Percentiles rank a stretch among this genome's conserved stretches.
These are phyloP conservation scores for Sander vitreus DNA, from an alignment of 2,113 vertebrate genomes.

Conservation along the genomic window DNA sequence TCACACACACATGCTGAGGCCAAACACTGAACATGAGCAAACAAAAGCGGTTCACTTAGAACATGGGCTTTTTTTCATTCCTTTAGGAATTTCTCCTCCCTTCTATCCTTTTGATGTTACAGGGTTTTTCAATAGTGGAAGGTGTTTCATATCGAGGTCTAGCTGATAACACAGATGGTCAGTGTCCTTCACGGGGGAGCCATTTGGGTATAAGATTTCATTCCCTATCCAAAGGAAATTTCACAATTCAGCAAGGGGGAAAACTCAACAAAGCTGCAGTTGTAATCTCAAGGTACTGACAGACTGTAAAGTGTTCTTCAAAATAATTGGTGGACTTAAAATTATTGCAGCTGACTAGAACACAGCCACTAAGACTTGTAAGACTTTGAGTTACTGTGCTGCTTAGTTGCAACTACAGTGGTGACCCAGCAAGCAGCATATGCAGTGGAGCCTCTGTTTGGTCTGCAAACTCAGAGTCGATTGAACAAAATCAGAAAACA, in stretches of 20 bases:
- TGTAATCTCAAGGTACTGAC: conserved; percentile 73
- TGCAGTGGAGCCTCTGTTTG: conserved; percentile 8
- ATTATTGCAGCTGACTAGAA: conserved; percentile 58
- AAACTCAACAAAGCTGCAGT: conserved; percentile 40
- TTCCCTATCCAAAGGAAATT: conserved; percentile 59
- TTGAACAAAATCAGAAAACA: conserved; percentile 55
- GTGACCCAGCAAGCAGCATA: conserved; percentile 6
- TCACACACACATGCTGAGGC: conserved; percentile 4
- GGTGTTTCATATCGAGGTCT: conserved; percentile 83
- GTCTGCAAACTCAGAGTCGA: conserved; percentile 1
- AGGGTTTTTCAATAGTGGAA: conserved; percentile 69
- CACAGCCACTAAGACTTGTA: conserved; percentile 40
- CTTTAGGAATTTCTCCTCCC: conserved; percentile 56
- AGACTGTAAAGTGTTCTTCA: conserved; percentile 63
- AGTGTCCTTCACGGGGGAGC: conserved; percentile 67
- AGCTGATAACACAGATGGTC: conserved; percentile 79
- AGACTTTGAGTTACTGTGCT: conserved; percentile 42
- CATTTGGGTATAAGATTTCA: conserved; percentile 39
- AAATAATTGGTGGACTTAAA: conserved; percentile 49
- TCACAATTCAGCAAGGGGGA: conserved; percentile 40
- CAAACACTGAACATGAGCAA: conserved; percentile 38
- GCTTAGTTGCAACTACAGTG: conserved; percentile 46
- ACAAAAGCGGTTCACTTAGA: conserved; percentile 57
- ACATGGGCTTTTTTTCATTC: conserved; percentile 52
- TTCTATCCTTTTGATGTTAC: conserved; percentile 65